Conservation (phyloP, 2,113 vertebrate species). For the Apus apus region DNA sequence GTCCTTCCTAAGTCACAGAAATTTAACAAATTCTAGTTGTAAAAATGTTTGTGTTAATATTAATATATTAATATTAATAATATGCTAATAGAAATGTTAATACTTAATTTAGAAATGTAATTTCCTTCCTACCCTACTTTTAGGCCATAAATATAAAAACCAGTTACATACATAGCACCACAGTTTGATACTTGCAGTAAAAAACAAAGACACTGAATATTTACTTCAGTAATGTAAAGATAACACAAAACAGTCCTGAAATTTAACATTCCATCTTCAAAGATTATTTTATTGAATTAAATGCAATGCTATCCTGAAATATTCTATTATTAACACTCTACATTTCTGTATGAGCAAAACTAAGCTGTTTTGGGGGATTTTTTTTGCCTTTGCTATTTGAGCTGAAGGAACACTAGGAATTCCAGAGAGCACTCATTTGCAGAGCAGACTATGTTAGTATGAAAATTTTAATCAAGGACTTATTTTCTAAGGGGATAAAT, state of each 20-base stretch:
- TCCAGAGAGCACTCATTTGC: neutral
- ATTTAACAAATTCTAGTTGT: neutral
- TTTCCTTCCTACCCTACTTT: neutral
- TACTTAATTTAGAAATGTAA: neutral
- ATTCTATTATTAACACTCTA: neutral
- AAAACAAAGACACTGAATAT: neutral
- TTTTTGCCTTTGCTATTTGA: neutral
- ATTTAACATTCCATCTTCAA: neutral
- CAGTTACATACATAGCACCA: neutral
- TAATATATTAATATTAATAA: no score
- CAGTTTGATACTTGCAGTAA: neutral
- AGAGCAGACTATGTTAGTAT: neutral
- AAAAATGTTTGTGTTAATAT: neutral
- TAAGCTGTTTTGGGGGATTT: accelerated
- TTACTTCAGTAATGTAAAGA: neutral
- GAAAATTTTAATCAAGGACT: neutral
- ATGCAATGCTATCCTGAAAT: neutral
- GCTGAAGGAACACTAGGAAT: neutral
- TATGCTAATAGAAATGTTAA: neutral
- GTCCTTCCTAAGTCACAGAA: neutral
- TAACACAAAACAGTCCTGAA: neutral
- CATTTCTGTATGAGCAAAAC: neutral
- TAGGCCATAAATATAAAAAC: neutral
- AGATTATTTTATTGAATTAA: neutral
- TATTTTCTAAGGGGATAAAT: neutral